Evolutionary conservation across 2,888 invertebrate genomes (phyloP).

Genomic region (Latrodectus hesperus): DNA sequence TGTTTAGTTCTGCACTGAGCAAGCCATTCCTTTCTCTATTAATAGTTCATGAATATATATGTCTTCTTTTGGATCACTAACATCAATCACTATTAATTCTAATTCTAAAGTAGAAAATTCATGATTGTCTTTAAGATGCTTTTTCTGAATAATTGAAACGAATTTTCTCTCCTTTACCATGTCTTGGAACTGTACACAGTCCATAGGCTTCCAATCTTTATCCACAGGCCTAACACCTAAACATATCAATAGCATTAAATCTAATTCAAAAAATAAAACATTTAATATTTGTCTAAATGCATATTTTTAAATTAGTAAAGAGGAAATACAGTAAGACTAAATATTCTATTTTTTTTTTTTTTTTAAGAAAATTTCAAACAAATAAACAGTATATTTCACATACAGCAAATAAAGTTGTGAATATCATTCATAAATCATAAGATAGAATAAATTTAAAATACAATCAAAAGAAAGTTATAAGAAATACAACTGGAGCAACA

Average conservation of each 20-base stretch:
- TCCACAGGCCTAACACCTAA: conserved; percentile 76
- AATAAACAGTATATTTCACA: too few species aligned
- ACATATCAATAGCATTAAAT: conserved; percentile 7
- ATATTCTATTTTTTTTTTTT: too few species aligned
- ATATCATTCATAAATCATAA: too few species aligned
- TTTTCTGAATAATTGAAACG: conserved; percentile 81
- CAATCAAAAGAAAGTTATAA: too few species aligned
- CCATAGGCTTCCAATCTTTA: conserved; percentile 83
- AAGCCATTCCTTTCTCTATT: conserved; percentile 80
- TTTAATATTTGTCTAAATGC: too few species aligned
- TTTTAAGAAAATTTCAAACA: too few species aligned
- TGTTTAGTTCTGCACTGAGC: not conserved
- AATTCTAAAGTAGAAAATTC: conserved; percentile 80
- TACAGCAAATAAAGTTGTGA: too few species aligned
- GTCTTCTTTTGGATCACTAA: conserved; percentile 80
- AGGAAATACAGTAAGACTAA: too few species aligned
- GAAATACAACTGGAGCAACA: too few species aligned
- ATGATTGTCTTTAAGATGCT: conserved; percentile 78
- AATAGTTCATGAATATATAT: conserved; percentile 81
- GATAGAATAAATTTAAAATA: too few species aligned
- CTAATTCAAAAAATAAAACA: too few species aligned
- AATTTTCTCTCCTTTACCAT: conserved; percentile 83
- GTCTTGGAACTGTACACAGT: conserved; percentile 83
- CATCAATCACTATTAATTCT: conserved; percentile 83
- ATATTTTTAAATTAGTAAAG: too few species aligned